Conservation (phyloP, 2,797 vertebrate genomes). For the Tympanoctomys barrerae region DNA sequence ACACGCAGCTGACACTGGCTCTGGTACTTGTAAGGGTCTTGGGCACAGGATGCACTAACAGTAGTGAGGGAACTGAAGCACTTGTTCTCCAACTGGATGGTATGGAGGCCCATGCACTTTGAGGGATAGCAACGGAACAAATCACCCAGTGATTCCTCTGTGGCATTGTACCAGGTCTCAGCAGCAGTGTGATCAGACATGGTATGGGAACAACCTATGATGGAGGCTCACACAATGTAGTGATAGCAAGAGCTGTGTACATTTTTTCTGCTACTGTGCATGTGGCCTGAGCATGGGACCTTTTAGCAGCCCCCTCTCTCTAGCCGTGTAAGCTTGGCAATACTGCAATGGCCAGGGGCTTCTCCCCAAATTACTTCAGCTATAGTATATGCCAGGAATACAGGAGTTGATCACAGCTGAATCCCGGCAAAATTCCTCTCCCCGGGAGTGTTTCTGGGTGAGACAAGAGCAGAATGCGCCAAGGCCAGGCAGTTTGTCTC, state of each 20-base stretch:
- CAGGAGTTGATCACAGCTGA: not conserved
- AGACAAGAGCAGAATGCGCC: not conserved
- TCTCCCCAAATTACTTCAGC: not conserved
- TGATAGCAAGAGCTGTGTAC: not conserved
- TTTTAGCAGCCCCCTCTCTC: not conserved
- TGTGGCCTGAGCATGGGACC: not conserved
- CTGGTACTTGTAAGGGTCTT: not conserved
- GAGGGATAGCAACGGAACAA: not conserved
- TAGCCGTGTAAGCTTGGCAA: not conserved
- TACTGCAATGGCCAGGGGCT: not conserved
- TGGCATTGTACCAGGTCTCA: not conserved
- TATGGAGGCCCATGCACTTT: not conserved
- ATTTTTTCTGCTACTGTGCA: not conserved
- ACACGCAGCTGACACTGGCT: not conserved
- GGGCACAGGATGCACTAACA: not conserved
- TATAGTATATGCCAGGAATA: too few relatives aligned
- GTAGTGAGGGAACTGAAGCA: not conserved
- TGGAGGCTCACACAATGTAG: too few relatives aligned
- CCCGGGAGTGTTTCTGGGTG: not conserved
- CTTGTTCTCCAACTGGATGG: not conserved
- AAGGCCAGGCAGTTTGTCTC: not conserved
- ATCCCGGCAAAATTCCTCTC: not conserved
- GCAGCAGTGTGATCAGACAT: not conserved
- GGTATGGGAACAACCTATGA: rapidly evolving
- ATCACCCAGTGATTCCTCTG: not conserved